Conservation (phyloP, 2,888 invertebrate genomes). For the Troides oblongomaculatus region DNA sequence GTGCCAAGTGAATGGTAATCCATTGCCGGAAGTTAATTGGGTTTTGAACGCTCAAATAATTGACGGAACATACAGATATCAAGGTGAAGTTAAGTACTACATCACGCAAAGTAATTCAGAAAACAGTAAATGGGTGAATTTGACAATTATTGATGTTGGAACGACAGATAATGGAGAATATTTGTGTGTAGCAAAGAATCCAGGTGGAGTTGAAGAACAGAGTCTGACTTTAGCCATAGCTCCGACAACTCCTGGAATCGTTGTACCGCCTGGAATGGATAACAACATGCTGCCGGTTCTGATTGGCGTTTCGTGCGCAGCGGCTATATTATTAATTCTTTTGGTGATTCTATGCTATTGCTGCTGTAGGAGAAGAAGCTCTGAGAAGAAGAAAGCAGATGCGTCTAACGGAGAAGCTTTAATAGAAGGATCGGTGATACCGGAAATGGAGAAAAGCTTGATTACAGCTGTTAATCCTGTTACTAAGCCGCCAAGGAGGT, state of each 20-base stretch:
- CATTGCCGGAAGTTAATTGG: slow-evolving; percentile 88
- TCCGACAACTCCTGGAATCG: slow-evolving; percentile 64
- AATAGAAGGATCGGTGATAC: slow-evolving; percentile 87
- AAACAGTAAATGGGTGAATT: slow-evolving; percentile 82
- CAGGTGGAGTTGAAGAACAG: slow-evolving; percentile 88
- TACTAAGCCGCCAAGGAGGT: slow-evolving; percentile 89
- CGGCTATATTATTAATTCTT: slow-evolving; percentile 75
- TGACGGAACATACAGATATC: slow-evolving; percentile 74
- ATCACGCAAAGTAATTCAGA: slow-evolving; percentile 57
- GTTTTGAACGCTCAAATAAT: slow-evolving; percentile 83
- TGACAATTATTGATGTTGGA: slow-evolving; percentile 83
- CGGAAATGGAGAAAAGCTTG: slow-evolving; percentile 91
- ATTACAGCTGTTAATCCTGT: slow-evolving; percentile 92
- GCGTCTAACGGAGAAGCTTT: slow-evolving; percentile 84
- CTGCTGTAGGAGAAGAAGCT: slow-evolving; percentile 74
- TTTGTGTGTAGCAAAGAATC: slow-evolving; percentile 89
- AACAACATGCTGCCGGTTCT: slow-evolving; percentile 78
- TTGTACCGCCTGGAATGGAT: slow-evolving; percentile 75
- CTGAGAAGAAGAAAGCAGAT: slow-evolving; percentile 81
- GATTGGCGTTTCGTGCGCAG: slow-evolving; percentile 71
- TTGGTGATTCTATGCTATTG: slow-evolving; percentile 80
- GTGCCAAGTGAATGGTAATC: slow-evolving; percentile 88
- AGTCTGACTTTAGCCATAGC: slow-evolving; percentile 83
- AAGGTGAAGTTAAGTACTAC: slow-evolving; percentile 73
- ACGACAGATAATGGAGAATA: slow-evolving; percentile 86